Conservation (phyloP, 2,113 vertebrate species). For the Brachyhypopomus occidentalis region DNA sequence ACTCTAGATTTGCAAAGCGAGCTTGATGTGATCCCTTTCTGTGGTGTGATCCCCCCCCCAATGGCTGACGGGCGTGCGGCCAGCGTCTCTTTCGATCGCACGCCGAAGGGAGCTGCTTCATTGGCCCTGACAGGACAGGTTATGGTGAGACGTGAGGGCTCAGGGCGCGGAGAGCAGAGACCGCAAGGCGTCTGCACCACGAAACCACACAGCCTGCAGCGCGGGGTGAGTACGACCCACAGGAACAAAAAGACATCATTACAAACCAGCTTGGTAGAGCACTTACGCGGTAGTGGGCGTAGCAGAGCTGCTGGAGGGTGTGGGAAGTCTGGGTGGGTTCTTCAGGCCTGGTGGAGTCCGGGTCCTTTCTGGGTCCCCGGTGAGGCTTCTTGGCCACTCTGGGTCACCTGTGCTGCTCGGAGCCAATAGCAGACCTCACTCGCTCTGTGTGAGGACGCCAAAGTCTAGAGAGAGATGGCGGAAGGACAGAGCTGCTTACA, state of each 20-base stretch:
- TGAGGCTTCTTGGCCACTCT: neutral
- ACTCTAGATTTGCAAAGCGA: constrained; percentile 73
- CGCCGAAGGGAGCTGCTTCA: constrained; percentile 48
- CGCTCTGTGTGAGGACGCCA: constrained; percentile 80
- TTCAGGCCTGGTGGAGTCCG: neutral
- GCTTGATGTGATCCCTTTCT: constrained; percentile 62
- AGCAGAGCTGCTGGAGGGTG: neutral
- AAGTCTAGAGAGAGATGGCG: constrained; percentile 80
- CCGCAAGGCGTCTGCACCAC: neutral
- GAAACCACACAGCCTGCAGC: neutral
- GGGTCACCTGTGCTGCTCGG: constrained; percentile 77
- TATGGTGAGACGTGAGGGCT: constrained; percentile 35
- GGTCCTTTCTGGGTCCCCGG: too few species aligned
- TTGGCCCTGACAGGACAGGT: constrained; percentile 55
- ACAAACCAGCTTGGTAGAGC: too few species aligned
- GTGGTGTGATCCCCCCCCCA: constrained; percentile 69
- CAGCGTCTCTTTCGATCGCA: constrained; percentile 66
- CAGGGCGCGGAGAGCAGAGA: constrained; percentile 8
- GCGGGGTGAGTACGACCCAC: neutral
- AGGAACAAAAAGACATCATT: neutral
- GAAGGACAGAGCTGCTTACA: constrained; percentile 87
- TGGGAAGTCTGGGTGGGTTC: neutral
- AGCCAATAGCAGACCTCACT: constrained; percentile 81
- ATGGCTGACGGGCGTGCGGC: constrained; percentile 55
- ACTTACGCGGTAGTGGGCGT: neutral